Base-by-base conservation (phyloP, 2,888 invertebrate species). In the Acronicta alni region DNA sequence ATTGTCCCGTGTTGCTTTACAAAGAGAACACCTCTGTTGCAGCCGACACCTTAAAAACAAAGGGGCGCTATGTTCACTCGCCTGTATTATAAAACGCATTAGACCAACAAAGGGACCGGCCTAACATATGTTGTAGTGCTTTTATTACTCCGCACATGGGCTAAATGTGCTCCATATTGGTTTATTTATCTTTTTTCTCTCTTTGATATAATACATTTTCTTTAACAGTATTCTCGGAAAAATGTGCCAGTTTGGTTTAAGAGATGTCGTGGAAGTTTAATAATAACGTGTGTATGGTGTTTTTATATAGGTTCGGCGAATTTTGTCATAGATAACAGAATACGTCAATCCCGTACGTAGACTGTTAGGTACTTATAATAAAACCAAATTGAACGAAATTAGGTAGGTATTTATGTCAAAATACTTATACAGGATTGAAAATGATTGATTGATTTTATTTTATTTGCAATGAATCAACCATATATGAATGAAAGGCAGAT, bases 51-150 rank as follows among this genome's bases (percentile, higher is more conserved):
- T 38, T 15, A 38, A 9, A 17, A 39, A 53, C 42, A 59, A 57
- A 62, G 58, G 58, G 30, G 53, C 47, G 15, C 15, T 43, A 44
- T 62, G 53, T 58, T 63, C 53, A 48, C 53, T 46, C 57, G 42
- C 39, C 39, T 64, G 49, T 70, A 52, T 77, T 77, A 75, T 71
- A 73, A 75, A 73, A 77, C 68, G 67, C 71, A 64, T 77, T 77
- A 75, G 51, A 71, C 45, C 39, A 68, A 75, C 71, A 77, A 64
- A 67, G 57, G 62, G 54, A 51, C 51, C 48, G 30, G 42, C 41
- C 43, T 52, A 48, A 58, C 55, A 60, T 61, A 56, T 67, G 61
- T 75, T 48, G 45, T 58, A 57, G 67, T 57, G 62, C 63, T 75
- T 75, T 72, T 79, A 78, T 78, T 73, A 72, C 60, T 42, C 57